Base-by-base conservation (phyloP, 2,888 invertebrate species). In the Eurytoma californica region DNA sequence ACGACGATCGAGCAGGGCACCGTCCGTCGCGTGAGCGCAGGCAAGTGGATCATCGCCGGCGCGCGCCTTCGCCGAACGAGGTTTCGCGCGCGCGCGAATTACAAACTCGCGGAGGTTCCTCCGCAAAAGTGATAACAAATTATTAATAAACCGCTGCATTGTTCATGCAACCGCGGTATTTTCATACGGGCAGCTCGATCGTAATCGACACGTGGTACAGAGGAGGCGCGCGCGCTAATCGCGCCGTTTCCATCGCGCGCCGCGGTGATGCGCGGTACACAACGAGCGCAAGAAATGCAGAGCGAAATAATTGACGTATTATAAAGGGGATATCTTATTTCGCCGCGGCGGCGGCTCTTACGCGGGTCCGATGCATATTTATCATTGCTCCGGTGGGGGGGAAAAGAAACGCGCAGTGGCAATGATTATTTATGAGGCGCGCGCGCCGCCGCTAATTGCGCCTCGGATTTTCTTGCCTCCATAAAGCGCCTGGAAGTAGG, bases 281-380 rank as follows among this genome's bases (percentile, higher is more conserved):
- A 39, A 20, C 12, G 13, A 13, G 39, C 13, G 72, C 20, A 49
- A 61, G 53, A 76, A 69, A 76, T 61, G 68, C 76, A 61, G 55
- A 69, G 55, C 76, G 69, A 49, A 73, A 68, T 73, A 78, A 78
- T 73, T 73, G 68, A 68, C n/a, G 74, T 20, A 30, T 13, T 30
- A 53, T 24, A 24, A 24, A 51, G 63, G n/a, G 20, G 24, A 16
- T 51, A 61, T 72, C 16, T 53, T 12, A 5, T 3, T 53, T 16
- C 28, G n/a, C n/a, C 49, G 51, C 51, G 16, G 5, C 53, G n/a
- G 53, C n/a, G 39, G 18, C 39, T 28, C 63, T 13, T 5, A 18
- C 18, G 12, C 13, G 49, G 3, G 30, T 14, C 12, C 12, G 16
- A 68, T 61, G 28, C 58, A 68, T 75, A 58, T 75, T 67, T 61